Conservation (phyloP, 2,888 invertebrate genomes). For the Agriopis marginaria region DNA sequence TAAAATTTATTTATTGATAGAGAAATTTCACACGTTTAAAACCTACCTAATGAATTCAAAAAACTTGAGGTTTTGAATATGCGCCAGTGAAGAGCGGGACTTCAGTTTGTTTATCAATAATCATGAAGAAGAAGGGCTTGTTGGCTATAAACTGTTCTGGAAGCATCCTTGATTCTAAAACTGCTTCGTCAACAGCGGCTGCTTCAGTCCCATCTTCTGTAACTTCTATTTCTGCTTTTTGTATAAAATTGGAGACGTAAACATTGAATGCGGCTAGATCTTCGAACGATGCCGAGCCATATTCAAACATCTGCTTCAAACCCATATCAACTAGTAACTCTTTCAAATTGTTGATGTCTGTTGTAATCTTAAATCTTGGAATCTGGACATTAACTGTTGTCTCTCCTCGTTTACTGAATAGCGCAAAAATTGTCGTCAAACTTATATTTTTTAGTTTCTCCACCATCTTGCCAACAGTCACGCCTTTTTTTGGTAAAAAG, state of each 20-base stretch:
- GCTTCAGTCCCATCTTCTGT: constrained; percentile 73
- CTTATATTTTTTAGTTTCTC: constrained; percentile 77
- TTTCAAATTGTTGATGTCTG: constrained; percentile 78
- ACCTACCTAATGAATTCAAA: constrained; percentile 42
- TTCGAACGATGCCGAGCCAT: constrained; percentile 58
- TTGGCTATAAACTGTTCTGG: constrained; percentile 62
- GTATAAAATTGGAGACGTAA: constrained; percentile 68
- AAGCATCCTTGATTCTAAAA: constrained; percentile 54
- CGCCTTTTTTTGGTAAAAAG: constrained; percentile 84
- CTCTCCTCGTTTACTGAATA: constrained; percentile 65
- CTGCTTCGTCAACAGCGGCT: constrained; percentile 56
- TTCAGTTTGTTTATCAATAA: constrained; percentile 64
- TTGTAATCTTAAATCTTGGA: constrained; percentile 86
- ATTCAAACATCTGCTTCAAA: constrained; percentile 66
- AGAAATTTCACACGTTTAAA: neutral
- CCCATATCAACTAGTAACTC: constrained; percentile 76
- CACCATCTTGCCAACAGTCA: constrained; percentile 74
- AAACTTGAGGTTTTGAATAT: constrained; percentile 72
- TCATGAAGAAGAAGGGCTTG: constrained; percentile 76
- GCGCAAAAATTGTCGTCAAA: constrained; percentile 75
- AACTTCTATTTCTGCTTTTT: constrained; percentile 75
- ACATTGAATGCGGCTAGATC: constrained; percentile 55
- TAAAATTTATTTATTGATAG: neutral
- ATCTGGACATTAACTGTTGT: constrained; percentile 83
- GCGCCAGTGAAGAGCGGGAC: constrained; percentile 73